phyloP scores from a whole-genome alignment of 2,113 vertebrate genomes.

The Ochotona princeps region DNA sequence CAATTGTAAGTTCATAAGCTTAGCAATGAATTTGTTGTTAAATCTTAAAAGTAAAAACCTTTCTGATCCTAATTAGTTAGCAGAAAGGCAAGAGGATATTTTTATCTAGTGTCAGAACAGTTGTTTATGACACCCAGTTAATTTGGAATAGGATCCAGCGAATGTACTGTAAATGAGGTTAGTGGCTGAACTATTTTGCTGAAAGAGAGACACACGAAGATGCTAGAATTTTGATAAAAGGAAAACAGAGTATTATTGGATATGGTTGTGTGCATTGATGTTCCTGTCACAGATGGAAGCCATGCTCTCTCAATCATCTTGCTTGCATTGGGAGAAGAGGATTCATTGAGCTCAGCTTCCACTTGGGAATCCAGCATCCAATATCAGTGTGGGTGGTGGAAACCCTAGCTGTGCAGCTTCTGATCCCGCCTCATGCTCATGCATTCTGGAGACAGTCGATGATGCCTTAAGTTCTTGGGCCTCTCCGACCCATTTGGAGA shows the following conservation, averaged over 20 bases:
- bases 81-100: neutral
- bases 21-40: neutral
- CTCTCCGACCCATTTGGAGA: too few relatives aligned
- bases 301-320: neutral
- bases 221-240: constrained; percentile 15
- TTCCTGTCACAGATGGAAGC: neutral
- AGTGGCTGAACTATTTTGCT: neutral
- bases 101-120: neutral
- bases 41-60: neutral
- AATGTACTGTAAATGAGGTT: too few relatives aligned
- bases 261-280: neutral
- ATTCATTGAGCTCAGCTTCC: too few relatives aligned
- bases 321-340: neutral
- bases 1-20: neutral
- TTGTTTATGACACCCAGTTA: accelerated
- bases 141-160: neutral
- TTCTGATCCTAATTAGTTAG: neutral
- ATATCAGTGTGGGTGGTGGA: too few relatives aligned
- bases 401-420: too few relatives aligned
- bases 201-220: neutral
- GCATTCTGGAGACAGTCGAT: too few relatives aligned
- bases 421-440: too few relatives aligned
- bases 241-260: neutral
- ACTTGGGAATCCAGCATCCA: too few relatives aligned
- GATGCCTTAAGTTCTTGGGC: too few relatives aligned